Base-by-base conservation (phyloP, 2,888 invertebrate species). In the Anaspis maculata region DNA sequence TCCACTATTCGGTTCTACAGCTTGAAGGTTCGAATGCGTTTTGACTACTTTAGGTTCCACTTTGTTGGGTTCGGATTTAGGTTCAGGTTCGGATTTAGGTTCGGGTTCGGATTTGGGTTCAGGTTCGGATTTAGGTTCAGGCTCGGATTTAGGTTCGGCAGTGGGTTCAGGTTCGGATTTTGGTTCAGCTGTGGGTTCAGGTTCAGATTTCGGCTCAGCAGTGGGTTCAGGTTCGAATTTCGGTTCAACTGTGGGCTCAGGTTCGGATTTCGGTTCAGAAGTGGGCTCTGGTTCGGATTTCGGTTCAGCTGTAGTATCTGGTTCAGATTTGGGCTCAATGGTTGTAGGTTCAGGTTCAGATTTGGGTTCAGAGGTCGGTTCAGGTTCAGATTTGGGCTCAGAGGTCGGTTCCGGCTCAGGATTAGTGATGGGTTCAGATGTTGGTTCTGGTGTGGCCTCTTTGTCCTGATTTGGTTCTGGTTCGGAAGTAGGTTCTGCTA, bases 161-260 rank as follows among this genome's bases (percentile, higher is more conserved):
- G 27, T 33, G 14, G 42, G 42, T 41, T 62, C 64, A 3, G 71
- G 66, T 54, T 71, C 68, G 0, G 68, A 46, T 28, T 58, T 48
- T 2, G 65, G 54, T 50, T 62, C 63, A 0, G 2, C 37, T 65
- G 62, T 0, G 71, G 69, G 54, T 45, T 60, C 59, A 2, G 62
- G 51, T 43, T 59, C 56, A 3, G 67, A 53, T 49, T 61, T 56
- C 2, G 62, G 44, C 41, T 59, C 57, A 2, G 69, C 58, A 66
- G 69, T 67, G 0, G 73, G 67, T 37, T 67, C 63, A 0, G 69
- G 69, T 36, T 39, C 31, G 64, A 65, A 0, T 66, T 61, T 57
- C 5, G 51, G 51, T 39, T 51, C 44, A 13, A 51, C 39, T 7
- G 57, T 54, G 2, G 48, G 48, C 41, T 54, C 55, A 5, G 39